phyloP scores from a whole-genome alignment of 2,888 invertebrate genomes.

The Philereme transversata region DNA sequence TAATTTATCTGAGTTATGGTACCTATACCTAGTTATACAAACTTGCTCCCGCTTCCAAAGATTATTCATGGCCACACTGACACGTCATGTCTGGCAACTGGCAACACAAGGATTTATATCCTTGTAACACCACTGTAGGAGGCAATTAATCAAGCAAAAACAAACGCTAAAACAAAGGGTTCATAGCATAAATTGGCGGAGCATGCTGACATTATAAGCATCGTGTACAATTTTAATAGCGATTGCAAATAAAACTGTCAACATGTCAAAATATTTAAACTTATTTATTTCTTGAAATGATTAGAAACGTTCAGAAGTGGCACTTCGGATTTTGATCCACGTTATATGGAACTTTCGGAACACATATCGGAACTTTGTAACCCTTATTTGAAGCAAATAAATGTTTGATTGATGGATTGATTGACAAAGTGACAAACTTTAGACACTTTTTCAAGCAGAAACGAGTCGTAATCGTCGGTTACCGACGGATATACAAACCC shows the following conservation, averaged over 20 bases:
- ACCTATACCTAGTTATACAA: too few relatives aligned
- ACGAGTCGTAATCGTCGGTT: too few relatives aligned
- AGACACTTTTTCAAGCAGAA: too few relatives aligned
- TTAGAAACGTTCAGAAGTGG: conserved; percentile 27
- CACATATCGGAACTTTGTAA: too few relatives aligned
- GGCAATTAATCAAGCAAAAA: conserved; percentile 11
- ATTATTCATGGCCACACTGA: conserved; percentile 8
- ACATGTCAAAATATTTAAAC: conserved; percentile 60
- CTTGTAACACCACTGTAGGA: not conserved
- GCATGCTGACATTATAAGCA: not conserved
- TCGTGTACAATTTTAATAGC: conserved; percentile 52
- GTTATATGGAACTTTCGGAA: too few relatives aligned
- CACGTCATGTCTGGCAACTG: conserved; percentile 2
- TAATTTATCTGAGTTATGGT: too few relatives aligned
- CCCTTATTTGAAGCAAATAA: too few relatives aligned
- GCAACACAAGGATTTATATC: conserved; percentile 12
- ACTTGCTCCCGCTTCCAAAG: conserved; percentile 13
- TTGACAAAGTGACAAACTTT: too few relatives aligned
- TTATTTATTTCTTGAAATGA: conserved; percentile 34
- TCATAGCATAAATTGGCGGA: not conserved
- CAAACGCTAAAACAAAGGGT: not conserved
- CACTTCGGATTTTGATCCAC: not conserved
- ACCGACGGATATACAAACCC: too few relatives aligned
- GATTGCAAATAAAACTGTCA: conserved; percentile 54
- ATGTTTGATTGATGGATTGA: too few relatives aligned